Evolutionary conservation across 2,797 vertebrate species (phyloP), one percentile per base, ranked within the genome.

Genomic region (Rhinoraja longicauda): DNA sequence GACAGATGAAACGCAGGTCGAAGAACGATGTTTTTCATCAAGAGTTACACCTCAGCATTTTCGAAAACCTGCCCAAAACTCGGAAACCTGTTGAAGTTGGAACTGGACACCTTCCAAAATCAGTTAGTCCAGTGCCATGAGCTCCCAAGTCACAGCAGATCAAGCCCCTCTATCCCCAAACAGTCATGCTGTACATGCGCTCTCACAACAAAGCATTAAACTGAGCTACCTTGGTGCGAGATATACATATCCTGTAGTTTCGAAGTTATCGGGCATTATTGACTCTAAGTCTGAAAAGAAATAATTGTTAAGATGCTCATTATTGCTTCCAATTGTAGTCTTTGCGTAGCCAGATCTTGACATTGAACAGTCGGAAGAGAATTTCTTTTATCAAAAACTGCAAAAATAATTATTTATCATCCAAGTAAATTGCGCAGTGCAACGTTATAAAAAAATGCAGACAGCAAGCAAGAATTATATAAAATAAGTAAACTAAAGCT

Each of bases 141-240:
- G 72, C 32, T 39, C 64, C 32, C 62, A 90, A 36, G 15, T 70
- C 67, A 91, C 67, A 73, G 90, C 32, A 91, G 73, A 45, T 91
- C 64, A 73, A 53, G 59, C n/a, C 84, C 62, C 84, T 88, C n/a
- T 19, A 21, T 36, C 39, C 36, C 72, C 70, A 92, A 92, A 92
- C 70, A 92, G 90, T 57, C 90, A 92, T 92, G 90, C 90, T 92
- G 92, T 75, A 53, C 90, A 92, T 82, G 57, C 93, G 57, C 39
- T 93, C 81, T 82, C 26, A 17, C 0, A 91, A 17, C 45, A 36
- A 73, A 86, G 36, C 64, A 1, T 75, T 45, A 92, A 94, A 95
- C 93, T 79, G 93, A 97, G 97, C 94, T 95, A 99, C 98, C 98
- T 98, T 93, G 98, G 98, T 94, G 99, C 98, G 94, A 99, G 96